Conservation (phyloP, 2,113 vertebrate genomes). For the Numenius arquata region DNA sequence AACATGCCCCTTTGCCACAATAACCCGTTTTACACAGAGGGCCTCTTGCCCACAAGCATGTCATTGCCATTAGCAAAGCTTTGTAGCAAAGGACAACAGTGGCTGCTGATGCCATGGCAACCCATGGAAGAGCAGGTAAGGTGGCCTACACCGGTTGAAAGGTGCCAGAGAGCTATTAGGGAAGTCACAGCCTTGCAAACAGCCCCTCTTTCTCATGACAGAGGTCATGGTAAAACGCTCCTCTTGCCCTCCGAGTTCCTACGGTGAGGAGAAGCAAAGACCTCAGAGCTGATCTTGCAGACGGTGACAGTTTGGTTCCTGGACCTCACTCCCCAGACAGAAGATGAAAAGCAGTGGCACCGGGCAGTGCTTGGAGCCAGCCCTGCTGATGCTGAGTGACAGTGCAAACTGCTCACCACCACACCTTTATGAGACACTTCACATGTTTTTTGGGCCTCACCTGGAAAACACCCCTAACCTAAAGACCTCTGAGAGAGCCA, state of each 20-base stretch:
- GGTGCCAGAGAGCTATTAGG: neutral
- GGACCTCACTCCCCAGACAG: neutral
- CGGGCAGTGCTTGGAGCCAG: neutral
- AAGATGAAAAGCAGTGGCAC: neutral
- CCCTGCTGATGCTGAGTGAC: neutral
- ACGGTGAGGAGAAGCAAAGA: neutral
- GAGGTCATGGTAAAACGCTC: neutral
- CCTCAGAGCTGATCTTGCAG: neutral
- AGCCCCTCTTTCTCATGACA: neutral
- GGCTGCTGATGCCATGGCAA: neutral
- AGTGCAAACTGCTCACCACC: neutral
- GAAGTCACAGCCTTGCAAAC: constrained; percentile 13
- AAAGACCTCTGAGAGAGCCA: neutral
- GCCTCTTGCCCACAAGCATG: neutral
- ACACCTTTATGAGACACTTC: neutral
- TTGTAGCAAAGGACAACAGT: neutral
- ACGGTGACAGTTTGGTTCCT: neutral
- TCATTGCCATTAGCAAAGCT: neutral
- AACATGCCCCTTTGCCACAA: neutral
- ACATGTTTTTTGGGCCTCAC: neutral
- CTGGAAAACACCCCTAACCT: neutral
- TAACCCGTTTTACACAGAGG: neutral
- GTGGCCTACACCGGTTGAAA: neutral
- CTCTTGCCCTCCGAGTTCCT: neutral
- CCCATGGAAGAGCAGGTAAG: neutral